Percentiles rank a stretch among this genome's conserved stretches.
Conservation (phyloP, 2,797 vertebrate species). For the Sitta carolinensis region DNA sequence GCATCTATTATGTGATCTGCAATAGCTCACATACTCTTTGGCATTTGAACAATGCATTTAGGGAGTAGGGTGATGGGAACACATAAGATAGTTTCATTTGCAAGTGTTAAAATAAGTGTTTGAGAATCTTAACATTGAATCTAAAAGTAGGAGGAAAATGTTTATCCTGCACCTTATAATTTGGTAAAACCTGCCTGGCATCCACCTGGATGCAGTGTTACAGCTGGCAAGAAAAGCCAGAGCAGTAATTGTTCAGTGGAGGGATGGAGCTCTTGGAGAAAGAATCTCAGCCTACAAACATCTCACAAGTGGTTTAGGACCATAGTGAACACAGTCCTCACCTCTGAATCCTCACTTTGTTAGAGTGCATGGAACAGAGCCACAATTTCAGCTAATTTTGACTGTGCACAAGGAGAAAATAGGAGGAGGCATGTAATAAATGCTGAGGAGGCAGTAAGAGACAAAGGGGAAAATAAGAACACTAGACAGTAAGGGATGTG, state of each 20-base stretch:
- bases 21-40: slow-evolving; percentile 26
- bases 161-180: neutral
- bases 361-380: neutral
- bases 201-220: neutral
- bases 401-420: neutral
- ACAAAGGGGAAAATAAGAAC: neutral
- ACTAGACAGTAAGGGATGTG: neutral
- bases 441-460: neutral
- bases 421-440: neutral
- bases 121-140: slow-evolving; percentile 13
- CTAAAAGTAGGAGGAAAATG: slow-evolving; percentile 15
- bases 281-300: neutral
- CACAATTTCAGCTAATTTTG: neutral
- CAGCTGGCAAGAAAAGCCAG: neutral
- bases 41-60: slow-evolving; percentile 38
- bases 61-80: slow-evolving; percentile 3
- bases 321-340: neutral
- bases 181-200: neutral
- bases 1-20: slow-evolving; percentile 58
- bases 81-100: slow-evolving; percentile 26
- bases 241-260: neutral
- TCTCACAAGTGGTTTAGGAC: neutral
- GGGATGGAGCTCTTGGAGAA: neutral
- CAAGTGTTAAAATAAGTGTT: neutral
- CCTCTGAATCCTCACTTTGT: neutral